Evolutionary conservation across 2,888 invertebrate genomes (phyloP).

Genomic region (Caenorhabditis sp.): DNA sequence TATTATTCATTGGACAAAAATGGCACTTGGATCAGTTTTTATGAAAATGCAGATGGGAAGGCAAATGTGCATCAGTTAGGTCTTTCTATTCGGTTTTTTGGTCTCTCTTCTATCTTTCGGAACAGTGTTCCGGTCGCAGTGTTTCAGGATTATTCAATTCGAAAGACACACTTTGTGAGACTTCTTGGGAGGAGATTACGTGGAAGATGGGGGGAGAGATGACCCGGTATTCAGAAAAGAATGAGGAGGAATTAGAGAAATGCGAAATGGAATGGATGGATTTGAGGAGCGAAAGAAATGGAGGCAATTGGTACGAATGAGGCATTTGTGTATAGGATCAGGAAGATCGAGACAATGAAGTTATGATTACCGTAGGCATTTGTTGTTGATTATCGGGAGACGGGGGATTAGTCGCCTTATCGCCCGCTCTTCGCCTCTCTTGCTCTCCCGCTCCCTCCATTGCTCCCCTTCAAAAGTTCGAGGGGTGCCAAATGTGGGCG

Average conservation of each 20-base stretch:
- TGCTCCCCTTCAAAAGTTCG: constrained; percentile 60
- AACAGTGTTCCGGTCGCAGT: background rate
- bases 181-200: background rate
- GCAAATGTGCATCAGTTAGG: too few species aligned
- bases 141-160: background rate
- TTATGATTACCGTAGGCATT: constrained; percentile 57
- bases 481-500: constrained; percentile 27
- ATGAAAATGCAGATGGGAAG: constrained; percentile 33
- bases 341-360: constrained; percentile 34
- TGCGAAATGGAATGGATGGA: constrained; percentile 15
- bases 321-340: constrained; percentile 21
- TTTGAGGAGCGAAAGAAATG: background rate
- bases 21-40: constrained; percentile 26
- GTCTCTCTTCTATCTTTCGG: constrained; percentile 6
- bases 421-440: background rate
- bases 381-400: constrained; percentile 41
- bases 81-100: constrained; percentile 11
- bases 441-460: too few species aligned
- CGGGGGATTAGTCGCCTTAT: constrained; percentile 46
- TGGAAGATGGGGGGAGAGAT: background rate
- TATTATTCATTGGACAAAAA: constrained; percentile 44
- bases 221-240: constrained; percentile 6
- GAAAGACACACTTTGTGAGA: background rate
- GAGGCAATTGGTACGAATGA: constrained; percentile 6
- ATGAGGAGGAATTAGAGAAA: too few species aligned